Evolutionary conservation across 1,140 invertebrate genomes (phyloP).

Genomic region (Cyclina sinensis): DNA sequence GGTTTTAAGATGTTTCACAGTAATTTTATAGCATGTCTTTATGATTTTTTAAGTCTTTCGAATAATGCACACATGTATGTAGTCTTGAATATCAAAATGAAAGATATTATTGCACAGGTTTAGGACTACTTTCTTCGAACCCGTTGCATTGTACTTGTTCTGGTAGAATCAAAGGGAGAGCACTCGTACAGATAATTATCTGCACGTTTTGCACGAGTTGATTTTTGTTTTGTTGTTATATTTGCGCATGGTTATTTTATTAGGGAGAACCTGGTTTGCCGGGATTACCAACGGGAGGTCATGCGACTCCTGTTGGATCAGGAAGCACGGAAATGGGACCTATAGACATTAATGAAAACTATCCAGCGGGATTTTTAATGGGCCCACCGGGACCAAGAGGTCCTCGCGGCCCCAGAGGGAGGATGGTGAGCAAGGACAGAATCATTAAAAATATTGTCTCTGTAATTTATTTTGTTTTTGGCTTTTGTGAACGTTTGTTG

Average conservation of each 20-base stretch:
- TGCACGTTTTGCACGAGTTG: not conserved
- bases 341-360: slow-evolving; percentile 13
- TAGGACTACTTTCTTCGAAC: not conserved
- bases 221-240: not conserved
- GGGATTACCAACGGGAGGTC: slow-evolving; percentile 27
- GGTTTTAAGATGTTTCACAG: too few relatives aligned
- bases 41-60: not conserved
- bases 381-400: slow-evolving; percentile 56
- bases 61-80: slow-evolving; percentile 38
- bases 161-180: not conserved
- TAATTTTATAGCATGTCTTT: too few relatives aligned
- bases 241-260: slow-evolving; percentile 13
- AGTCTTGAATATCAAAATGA: not conserved
- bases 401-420: slow-evolving; percentile 46
- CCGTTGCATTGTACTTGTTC: not conserved
- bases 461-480: not conserved
- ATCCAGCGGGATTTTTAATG: slow-evolving; percentile 49
- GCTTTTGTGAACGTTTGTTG: slow-evolving; percentile 38
- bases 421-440: slow-evolving; percentile 27
- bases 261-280: slow-evolving; percentile 53
- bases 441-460: not conserved
- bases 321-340: not conserved
- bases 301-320: not conserved
- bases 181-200: not conserved
- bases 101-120: not conserved